Conservation (phyloP, 2,888 invertebrate genomes). For the Antitype chi region DNA sequence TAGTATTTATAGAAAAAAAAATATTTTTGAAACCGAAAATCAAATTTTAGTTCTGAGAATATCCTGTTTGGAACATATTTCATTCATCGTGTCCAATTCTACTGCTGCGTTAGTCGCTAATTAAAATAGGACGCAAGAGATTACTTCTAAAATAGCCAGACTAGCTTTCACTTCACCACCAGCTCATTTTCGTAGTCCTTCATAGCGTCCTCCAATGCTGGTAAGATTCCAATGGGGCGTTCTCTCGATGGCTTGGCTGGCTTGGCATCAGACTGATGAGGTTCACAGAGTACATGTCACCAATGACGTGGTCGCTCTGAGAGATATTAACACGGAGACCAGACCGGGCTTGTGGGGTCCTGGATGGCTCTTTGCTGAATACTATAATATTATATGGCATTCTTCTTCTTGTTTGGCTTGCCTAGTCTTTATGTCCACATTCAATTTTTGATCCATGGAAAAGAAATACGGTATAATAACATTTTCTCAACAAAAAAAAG, state of each 20-base stretch:
- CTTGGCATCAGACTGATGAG: conserved; percentile 93
- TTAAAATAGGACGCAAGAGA: conserved; percentile 10
- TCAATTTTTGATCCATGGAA: not conserved
- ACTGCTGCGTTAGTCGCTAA: not conserved
- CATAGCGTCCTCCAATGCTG: conserved; percentile 93
- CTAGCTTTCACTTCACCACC: conserved; percentile 94
- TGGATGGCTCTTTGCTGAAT: too few species aligned
- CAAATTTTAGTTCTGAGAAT: not conserved
- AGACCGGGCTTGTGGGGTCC: too few species aligned
- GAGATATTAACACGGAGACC: too few species aligned
- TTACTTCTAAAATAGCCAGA: conserved; percentile 93
- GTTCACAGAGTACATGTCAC: conserved; percentile 95
- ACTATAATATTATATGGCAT: too few species aligned
- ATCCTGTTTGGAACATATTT: too few species aligned
- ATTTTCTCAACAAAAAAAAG: not conserved
- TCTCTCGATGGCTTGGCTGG: conserved; percentile 94
- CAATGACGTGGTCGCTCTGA: conserved; percentile 87
- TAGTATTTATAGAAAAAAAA: not conserved
- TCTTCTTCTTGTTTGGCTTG: too few species aligned
- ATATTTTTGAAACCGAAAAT: not conserved
- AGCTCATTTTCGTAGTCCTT: conserved; percentile 91
- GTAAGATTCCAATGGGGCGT: conserved; percentile 92
- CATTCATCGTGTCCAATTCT: not conserved
- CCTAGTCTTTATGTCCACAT: not conserved
- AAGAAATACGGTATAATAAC: not conserved